Conservation (phyloP, 2,113 vertebrate species). For the Carassius carassius region DNA sequence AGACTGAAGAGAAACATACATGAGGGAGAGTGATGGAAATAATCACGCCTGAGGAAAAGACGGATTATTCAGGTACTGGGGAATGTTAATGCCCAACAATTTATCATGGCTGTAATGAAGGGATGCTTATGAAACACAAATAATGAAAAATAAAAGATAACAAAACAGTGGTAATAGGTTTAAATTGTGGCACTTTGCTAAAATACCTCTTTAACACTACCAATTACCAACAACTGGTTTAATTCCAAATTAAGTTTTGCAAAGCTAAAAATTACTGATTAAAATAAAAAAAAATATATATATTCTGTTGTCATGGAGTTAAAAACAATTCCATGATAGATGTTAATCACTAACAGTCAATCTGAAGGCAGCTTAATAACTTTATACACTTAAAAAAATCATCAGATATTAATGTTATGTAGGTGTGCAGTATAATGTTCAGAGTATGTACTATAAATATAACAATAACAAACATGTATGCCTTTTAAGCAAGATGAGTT, state of each 20-base stretch:
- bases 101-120: constrained; percentile 94
- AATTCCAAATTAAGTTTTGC: background rate
- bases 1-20: constrained; percentile 12
- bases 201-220: constrained; percentile 79
- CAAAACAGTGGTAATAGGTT: constrained; percentile 45
- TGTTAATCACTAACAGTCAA: constrained; percentile 39
- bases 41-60: constrained; percentile 77
- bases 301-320: background rate
- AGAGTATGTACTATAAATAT: background rate
- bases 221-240: background rate
- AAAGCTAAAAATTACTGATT: constrained; percentile 14
- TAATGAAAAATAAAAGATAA: constrained; percentile 38
- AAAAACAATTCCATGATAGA: constrained; percentile 23
- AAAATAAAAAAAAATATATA: background rate
- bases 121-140: constrained; percentile 83
- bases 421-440: background rate
- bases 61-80: constrained; percentile 89
- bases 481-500: constrained; percentile 90
- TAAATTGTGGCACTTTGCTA: constrained; percentile 78
- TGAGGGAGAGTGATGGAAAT: constrained; percentile 61
- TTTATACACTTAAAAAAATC: background rate
- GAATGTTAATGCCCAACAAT: constrained; percentile 89
- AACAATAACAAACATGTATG: constrained; percentile 52
- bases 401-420: background rate
- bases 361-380: constrained; percentile 6